Percentiles rank a stretch among this genome's conserved stretches.
Conservation (phyloP, 2,888 invertebrate genomes). For the Hemicrepidius hirtus region DNA sequence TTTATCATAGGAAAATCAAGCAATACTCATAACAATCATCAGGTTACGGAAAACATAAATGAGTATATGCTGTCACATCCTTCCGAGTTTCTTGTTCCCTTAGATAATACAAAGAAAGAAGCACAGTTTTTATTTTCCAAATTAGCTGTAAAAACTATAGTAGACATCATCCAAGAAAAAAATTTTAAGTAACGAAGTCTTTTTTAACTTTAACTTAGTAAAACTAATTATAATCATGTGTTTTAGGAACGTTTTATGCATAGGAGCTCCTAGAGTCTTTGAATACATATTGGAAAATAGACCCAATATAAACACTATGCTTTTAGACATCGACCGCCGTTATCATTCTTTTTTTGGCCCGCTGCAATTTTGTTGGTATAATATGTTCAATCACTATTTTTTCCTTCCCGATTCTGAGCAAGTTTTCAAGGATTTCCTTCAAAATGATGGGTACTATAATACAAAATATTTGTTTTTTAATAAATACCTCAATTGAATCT, state of each 20-base stretch:
- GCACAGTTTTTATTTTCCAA: slow-evolving; percentile 92
- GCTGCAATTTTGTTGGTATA: slow-evolving; percentile 85
- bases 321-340: slow-evolving; percentile 89
- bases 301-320: slow-evolving; percentile 75
- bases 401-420: slow-evolving; percentile 79
- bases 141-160: slow-evolving; percentile 78
- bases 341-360: slow-evolving; percentile 80
- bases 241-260: slow-evolving; percentile 85
- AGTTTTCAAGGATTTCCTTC: slow-evolving; percentile 78
- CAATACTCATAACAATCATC: slow-evolving; percentile 75
- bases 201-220: background rate
- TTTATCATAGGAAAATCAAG: slow-evolving; percentile 71
- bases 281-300: slow-evolving; percentile 76
- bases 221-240: background rate
- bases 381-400: slow-evolving; percentile 93
- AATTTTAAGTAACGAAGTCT: slow-evolving; percentile 73
- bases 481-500: background rate
- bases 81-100: slow-evolving; percentile 80
- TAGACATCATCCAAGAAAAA: slow-evolving; percentile 77
- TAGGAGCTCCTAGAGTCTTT: slow-evolving; percentile 89
- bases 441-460: slow-evolving; percentile 72
- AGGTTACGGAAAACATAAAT: slow-evolving; percentile 73
- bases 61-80: slow-evolving; percentile 78
- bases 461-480: background rate
- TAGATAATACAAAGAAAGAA: slow-evolving; percentile 85